Percentiles rank a stretch among this genome's conserved stretches.
Conservation (phyloP, 2,888 invertebrate genomes). For the Diarsia dahlii region DNA sequence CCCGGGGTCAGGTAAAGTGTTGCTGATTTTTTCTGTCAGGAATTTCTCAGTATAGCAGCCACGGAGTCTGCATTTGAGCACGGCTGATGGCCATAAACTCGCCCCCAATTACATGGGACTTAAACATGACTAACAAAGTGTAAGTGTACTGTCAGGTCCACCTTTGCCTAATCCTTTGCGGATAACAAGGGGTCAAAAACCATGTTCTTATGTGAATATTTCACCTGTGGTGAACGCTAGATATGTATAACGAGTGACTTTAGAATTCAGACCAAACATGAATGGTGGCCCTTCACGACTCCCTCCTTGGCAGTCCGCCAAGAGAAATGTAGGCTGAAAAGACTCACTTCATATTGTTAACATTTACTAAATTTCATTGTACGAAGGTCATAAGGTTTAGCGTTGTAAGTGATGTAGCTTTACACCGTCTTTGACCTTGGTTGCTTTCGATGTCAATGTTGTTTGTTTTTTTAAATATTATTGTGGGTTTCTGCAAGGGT, state of each 20-base stretch:
- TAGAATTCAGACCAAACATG: conserved; percentile 65
- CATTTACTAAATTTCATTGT: conserved; percentile 64
- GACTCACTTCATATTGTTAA: conserved; percentile 70
- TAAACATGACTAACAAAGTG: too few relatives aligned
- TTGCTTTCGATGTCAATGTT: neutral
- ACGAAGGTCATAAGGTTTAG: conserved; percentile 55
- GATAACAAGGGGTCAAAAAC: neutral
- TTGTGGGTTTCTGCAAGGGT: too few relatives aligned
- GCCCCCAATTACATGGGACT: too few relatives aligned
- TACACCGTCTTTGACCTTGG: conserved; percentile 1
- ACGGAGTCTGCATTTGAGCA: too few relatives aligned
- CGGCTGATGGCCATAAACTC: too few relatives aligned
- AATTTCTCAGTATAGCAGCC: too few relatives aligned
- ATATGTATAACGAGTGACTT: conserved; percentile 63
- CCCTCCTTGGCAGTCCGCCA: conserved; percentile 75
- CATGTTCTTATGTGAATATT: neutral
- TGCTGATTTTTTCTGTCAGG: too few relatives aligned
- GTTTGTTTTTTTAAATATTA: neutral
- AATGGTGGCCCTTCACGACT: conserved; percentile 67
- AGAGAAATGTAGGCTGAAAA: conserved; percentile 76
- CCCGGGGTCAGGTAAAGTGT: too few relatives aligned
- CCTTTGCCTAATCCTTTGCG: too few relatives aligned
- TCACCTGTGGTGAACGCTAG: neutral
- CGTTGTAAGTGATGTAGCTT: conserved; percentile 40
- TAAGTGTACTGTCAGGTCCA: too few relatives aligned